These are phyloP conservation scores for Propithecus deckenii DNA, from an alignment of 2,797 vertebrate species.

Conservation along the genomic window DNA sequence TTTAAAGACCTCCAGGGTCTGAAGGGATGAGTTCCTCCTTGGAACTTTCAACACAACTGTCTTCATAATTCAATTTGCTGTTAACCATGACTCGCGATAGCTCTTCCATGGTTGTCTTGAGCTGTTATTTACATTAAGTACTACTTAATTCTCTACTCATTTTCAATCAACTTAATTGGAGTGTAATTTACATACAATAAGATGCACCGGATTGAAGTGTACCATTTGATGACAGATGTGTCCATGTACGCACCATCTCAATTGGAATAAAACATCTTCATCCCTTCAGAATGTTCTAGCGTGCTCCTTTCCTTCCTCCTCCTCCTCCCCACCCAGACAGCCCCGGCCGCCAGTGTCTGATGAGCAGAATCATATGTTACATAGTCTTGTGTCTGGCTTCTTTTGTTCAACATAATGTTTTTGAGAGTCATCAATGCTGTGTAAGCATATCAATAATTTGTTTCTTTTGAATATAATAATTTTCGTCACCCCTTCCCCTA, in stretches of 20 bases:
- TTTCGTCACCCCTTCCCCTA: not conserved
- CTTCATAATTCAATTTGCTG: not conserved
- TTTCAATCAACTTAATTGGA: not conserved
- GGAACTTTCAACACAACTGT: not conserved
- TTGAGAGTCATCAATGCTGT: not conserved
- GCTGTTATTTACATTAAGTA: not conserved
- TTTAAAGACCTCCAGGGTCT: not conserved
- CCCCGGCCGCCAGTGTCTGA: not conserved
- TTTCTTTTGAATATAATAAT: not conserved
- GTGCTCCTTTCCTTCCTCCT: not conserved
- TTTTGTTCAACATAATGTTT: not conserved
- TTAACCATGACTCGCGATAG: not conserved
- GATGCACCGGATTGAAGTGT: not conserved
- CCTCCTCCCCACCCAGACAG: not conserved
- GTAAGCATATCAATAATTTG: not conserved
- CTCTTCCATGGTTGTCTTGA: not conserved
- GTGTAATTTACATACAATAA: not conserved
- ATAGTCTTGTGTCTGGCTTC: not conserved
- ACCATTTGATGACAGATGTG: not conserved
- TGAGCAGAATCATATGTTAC: not conserved
- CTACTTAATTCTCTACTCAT: not conserved
- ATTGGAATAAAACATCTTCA: accelerated
- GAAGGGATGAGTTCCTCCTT: not conserved
- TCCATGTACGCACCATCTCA: accelerated
- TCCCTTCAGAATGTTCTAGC: not conserved